Evolutionary conservation across 2,113 vertebrate genomes (phyloP), one percentile per base, ranked within the genome.

Genomic region (Amia ocellicauda): DNA sequence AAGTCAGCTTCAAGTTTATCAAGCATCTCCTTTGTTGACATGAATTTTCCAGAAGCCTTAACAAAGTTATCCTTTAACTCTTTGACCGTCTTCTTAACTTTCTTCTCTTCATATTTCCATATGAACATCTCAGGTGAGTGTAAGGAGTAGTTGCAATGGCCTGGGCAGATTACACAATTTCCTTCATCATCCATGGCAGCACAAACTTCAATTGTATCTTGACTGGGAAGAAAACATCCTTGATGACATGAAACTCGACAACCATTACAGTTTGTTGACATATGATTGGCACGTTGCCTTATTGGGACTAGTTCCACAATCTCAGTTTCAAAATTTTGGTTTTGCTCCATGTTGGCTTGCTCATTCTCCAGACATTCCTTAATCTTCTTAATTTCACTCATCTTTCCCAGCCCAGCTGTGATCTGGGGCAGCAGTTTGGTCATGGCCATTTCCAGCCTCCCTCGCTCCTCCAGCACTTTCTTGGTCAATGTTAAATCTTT

Each of bases 21-120:
- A 23, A 69, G 56, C 3, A 75, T 62, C 5, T 78, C 43, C 20
- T 69, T 54, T 1, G 56, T 61, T 22, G 41, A 7, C 70, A 75
- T 68, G 20, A 68, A 66, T 17, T 66, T 62, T 28, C 28, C 62
- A n/a, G 43, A 45, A 3, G 68, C 72, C 7, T 68, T 55, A 49
- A 72, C 68, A n/a, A 75, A 75, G 52, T 75, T 73, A 1, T 69
- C 64, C 26, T 73, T 73, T 13, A 78, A 11, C 13, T 65, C 63
- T 16, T 40, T 36, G 4, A 68, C 17, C 3, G 70, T 75, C 19
- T 54, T 71, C 56, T 42, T 71, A 40, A 66, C 60, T 10, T 13
- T 70, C 29, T 22, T 41, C 27, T 64, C 45, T 56, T 65, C 64
- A 60, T 76, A 76, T 16, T 28, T 53, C 70, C 67, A 73, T 8